Percentiles rank a stretch among this genome's conserved stretches.
phyloP scores from a whole-genome alignment of 2,113 vertebrate genomes.

The Haemorhous mexicanus region DNA sequence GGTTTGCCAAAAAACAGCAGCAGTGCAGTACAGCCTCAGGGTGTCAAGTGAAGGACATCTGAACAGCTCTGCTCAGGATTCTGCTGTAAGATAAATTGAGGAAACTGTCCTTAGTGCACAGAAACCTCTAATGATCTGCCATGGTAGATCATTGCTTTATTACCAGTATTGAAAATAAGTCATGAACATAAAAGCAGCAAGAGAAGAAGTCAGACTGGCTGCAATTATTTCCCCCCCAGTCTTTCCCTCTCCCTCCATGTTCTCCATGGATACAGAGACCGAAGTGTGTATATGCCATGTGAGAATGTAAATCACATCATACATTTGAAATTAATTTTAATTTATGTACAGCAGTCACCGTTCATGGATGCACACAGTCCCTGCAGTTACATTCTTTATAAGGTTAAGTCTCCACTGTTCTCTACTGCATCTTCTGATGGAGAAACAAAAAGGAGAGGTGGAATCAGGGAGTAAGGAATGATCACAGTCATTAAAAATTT shows the following conservation, averaged over 20 bases:
- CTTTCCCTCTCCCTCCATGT: not conserved
- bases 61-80: not conserved
- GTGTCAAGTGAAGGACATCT: not conserved
- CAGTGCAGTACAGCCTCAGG: not conserved
- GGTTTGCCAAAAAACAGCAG: not conserved
- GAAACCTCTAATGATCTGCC: not conserved
- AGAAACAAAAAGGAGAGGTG: not conserved
- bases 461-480: not conserved
- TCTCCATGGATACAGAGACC: not conserved
- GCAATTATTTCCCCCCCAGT: not conserved
- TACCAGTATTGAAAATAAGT: not conserved
- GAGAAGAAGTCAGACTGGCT: not conserved
- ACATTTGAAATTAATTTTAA: not conserved
- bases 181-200: not conserved
- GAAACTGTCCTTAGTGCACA: not conserved
- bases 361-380: not conserved
- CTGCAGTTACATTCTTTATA: slow-evolving; percentile 5
- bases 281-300: not conserved
- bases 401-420: not conserved
- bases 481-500: not conserved
- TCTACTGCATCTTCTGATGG: not conserved
- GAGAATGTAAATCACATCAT: not conserved
- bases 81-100: not conserved
- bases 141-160: not conserved
- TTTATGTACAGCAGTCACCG: not conserved